A percentile compares a stretch with the other conserved stretches of the same genome.
phyloP scores from a whole-genome alignment of 2,113 vertebrate genomes.

The Pao palembangensis region DNA sequence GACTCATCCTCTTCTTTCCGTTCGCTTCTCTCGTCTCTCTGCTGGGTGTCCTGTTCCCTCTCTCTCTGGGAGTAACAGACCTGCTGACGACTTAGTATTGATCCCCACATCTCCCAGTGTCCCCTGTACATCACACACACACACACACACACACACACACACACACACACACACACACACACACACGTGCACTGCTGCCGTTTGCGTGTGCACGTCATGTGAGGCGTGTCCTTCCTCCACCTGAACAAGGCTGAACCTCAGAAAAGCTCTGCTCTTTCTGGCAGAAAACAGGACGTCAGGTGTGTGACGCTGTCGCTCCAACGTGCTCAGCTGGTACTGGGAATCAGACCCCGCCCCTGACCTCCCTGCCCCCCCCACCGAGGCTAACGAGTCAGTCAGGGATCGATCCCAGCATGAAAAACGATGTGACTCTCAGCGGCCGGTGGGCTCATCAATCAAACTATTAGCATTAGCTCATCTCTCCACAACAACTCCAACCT shows the following conservation, averaged over 20 bases:
- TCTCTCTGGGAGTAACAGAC: constrained; percentile 70
- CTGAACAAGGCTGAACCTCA: no score
- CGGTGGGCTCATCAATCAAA: constrained; percentile 62
- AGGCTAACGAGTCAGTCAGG: constrained; percentile 60
- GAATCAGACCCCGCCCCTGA: constrained; percentile 10
- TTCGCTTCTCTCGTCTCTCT: constrained; percentile 26
- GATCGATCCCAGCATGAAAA: constrained; percentile 68
- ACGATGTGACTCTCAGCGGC: constrained; percentile 63
- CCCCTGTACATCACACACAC: constrained; percentile 17
- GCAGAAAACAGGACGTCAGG: no score
- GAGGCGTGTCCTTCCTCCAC: no score
- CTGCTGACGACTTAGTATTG: constrained; percentile 73
- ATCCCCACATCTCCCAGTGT: constrained; percentile 50
- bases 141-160: not conserved
- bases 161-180: not conserved
- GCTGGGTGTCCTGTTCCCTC: constrained; percentile 70
- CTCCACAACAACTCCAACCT: constrained; percentile 40
- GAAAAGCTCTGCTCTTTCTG: no score
- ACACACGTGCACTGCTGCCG: not conserved
- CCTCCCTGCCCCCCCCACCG: constrained; percentile 14
- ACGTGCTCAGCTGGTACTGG: not conserved
- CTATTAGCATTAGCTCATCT: constrained; percentile 68
- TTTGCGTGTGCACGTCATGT: no score
- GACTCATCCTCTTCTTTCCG: constrained; percentile 7
- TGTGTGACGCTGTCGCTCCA: constrained; percentile 20